Evolutionary conservation across 2,888 invertebrate genomes (phyloP).

Genomic region (Pyrrhosoma nymphula): DNA sequence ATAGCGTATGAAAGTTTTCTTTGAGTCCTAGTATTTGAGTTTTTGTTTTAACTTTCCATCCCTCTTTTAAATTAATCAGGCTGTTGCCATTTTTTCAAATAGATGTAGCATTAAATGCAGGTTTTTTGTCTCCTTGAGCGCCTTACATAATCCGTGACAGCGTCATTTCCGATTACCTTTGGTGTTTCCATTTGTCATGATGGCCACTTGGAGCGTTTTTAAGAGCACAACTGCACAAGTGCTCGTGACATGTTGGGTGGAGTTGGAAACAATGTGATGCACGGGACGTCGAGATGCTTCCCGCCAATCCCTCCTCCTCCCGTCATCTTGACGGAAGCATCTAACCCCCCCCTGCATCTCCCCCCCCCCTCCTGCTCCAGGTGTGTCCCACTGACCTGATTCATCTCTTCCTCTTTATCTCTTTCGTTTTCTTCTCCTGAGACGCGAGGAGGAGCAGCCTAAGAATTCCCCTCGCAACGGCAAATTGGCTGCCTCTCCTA

Average conservation of each 20-base stretch:
- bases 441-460: not conserved
- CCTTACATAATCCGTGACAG: too few relatives aligned
- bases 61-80: too few relatives aligned
- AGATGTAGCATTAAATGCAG: too few relatives aligned
- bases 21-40: too few relatives aligned
- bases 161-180: too few relatives aligned
- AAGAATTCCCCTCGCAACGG: not conserved
- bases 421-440: not conserved
- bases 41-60: too few relatives aligned
- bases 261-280: not conserved
- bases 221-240: not conserved
- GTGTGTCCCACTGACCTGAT: conserved; percentile 1
- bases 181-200: not conserved
- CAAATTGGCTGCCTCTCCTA: not conserved
- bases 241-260: not conserved
- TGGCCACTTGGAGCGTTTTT: not conserved
- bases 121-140: too few relatives aligned
- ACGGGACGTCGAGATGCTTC: not conserved
- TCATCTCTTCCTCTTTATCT: not conserved
- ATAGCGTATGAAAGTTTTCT: too few relatives aligned
- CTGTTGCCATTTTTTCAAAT: too few relatives aligned
- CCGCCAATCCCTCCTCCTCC: too few relatives aligned
- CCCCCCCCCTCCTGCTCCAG: not conserved
- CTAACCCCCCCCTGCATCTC: too few relatives aligned
- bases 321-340: not conserved